Evolutionary conservation across 2,797 vertebrate genomes (phyloP), one percentile per base, ranked within the genome.

Genomic region (Coracias cyanogaster): DNA sequence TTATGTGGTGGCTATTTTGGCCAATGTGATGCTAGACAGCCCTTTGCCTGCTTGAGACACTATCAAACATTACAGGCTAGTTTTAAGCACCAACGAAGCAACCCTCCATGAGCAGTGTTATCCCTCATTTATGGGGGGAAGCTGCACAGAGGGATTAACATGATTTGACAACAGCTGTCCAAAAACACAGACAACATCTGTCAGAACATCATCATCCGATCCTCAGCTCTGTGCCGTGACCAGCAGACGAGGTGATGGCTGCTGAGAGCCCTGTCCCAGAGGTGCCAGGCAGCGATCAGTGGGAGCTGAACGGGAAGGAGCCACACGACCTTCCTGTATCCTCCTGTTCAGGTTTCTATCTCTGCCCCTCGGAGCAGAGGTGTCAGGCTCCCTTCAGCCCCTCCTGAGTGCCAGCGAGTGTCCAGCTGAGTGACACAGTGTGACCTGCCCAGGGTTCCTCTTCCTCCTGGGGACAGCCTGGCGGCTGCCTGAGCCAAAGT

Each of bases 31-130:
- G 35, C 46, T n/a, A 18, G 12, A n/a, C 8, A 62, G 48, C 29
- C 31, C 48, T 88, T 72, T 84, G 61, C 35, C 43, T 78, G 35
- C 58, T 83, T 1, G 3, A 78, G 49, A 71, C 22, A 15, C 15
- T 81, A 10, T 43, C 1, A 4, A 41, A 60, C 7, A 10, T 51
- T 46, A 33, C 43, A 60, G 69, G 25, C 19, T 26, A 29, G n/a
- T 28, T 91, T 85, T 60, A 70, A 67, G 67, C 10, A 61, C 33
- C 58, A 83, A 1, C 55, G 24, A 11, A 5, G 14, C 55, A 83
- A 12, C 20, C 13, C 3, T 20, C 26, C 31, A 29, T 1, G 3
- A 29, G 49, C 1, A 1, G 5, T 1, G 0, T 52, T 67, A 61
- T 52, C 58, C 58, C 69, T 82, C 21, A 19, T 85, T 77, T 39